A percentile compares a stretch with the other conserved stretches of the same genome.
Conservation (phyloP, 2,797 vertebrate species). For the Clarias pachynema region DNA sequence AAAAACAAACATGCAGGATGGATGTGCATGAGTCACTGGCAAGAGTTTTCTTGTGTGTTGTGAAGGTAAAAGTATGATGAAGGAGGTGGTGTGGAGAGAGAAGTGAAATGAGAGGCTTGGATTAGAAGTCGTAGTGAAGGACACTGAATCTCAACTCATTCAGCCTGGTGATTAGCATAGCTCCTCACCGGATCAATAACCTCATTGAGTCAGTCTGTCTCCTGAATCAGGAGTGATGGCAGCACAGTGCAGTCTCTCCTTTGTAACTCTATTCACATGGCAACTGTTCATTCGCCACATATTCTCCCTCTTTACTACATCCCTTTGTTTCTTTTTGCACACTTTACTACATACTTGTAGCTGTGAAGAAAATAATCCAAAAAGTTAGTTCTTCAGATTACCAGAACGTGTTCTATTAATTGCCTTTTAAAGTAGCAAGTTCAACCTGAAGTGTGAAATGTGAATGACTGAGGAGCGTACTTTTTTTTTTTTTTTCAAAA, state of each 20-base stretch:
- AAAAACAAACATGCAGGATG: background rate
- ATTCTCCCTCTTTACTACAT: conserved; percentile 17
- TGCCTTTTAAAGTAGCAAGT: background rate
- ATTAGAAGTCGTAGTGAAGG: conserved; percentile 51
- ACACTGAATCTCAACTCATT: conserved; percentile 53
- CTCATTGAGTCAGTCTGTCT: conserved; percentile 69
- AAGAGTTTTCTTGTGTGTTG: conserved; percentile 5
- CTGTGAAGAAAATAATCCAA: conserved; percentile 12
- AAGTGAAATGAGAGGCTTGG: conserved; percentile 25
- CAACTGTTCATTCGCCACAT: conserved; percentile 65
- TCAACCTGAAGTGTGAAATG: background rate
- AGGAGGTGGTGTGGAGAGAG: background rate
- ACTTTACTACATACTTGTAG: background rate
- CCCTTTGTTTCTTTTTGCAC: conserved; percentile 26
- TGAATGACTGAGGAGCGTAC: background rate
- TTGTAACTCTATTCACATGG: conserved; percentile 68
- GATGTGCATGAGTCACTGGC: background rate
- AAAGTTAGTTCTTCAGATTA: background rate
- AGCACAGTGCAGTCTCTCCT: conserved; percentile 47
- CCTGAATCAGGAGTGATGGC: conserved; percentile 69
- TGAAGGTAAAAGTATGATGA: background rate
- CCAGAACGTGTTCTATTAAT: background rate
- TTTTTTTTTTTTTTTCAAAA: background rate
- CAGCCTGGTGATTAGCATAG: conserved; percentile 60
- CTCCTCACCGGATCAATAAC: conserved; percentile 70